Percentiles rank a stretch among this genome's conserved stretches.
Evolutionary conservation across 2,888 invertebrate species (phyloP).

Genomic region (Acrocera orbiculus): DNA sequence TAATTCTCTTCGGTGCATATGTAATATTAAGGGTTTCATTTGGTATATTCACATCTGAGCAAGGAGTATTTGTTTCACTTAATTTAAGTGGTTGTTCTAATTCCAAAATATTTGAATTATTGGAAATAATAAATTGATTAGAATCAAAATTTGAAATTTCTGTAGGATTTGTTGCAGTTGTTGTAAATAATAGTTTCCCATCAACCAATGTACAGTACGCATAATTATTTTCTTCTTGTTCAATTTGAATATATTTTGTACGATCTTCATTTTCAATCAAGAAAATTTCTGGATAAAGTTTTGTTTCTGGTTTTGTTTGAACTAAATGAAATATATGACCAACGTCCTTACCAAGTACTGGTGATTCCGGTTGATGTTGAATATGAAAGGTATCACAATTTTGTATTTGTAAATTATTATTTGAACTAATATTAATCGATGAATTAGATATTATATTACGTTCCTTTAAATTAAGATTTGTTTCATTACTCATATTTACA

Average conservation of each 20-base stretch:
- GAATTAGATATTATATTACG: not conserved
- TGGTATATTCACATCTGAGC: constrained; percentile 1
- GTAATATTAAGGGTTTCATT: constrained; percentile 37
- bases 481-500: too few species aligned
- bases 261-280: constrained; percentile 19
- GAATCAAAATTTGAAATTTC: constrained; percentile 1
- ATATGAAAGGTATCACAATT: too few species aligned
- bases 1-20: constrained; percentile 46
- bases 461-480: not conserved
- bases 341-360: too few species aligned
- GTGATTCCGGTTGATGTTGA: constrained; percentile 11
- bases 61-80: constrained; percentile 6
- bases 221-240: not conserved
- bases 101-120: constrained; percentile 3
- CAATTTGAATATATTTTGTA: not conserved
- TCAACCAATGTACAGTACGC: constrained; percentile 16
- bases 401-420: too few species aligned
- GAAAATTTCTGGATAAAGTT: constrained; percentile 54
- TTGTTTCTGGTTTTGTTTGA: constrained; percentile 57
- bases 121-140: constrained; percentile 4
- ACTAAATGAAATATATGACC: constrained; percentile 32
- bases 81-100: constrained; percentile 2
- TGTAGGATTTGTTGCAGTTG: constrained; percentile 1
- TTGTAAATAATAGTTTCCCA: constrained; percentile 14
- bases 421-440: not conserved